Evolutionary conservation across 2,113 vertebrate species (phyloP).

Genomic region (Hippocampus guttulatus): DNA sequence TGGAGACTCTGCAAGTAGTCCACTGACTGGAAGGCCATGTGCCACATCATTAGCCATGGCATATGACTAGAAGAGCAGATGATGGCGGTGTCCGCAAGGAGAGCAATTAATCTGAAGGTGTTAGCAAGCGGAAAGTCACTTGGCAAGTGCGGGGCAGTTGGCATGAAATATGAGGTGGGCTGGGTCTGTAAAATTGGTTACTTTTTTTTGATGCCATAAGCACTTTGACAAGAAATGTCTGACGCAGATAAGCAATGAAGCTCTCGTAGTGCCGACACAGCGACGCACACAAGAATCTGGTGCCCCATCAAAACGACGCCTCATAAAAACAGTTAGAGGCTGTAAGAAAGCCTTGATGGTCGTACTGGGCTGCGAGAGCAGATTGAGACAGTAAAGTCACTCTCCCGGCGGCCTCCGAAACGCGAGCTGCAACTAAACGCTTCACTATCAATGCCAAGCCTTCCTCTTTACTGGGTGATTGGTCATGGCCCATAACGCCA

Average conservation of each 20-base stretch:
- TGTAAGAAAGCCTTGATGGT: slow-evolving; percentile 50
- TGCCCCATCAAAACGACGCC: slow-evolving; percentile 46
- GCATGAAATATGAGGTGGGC: slow-evolving; percentile 39
- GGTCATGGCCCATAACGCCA: slow-evolving; percentile 62
- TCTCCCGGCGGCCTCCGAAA: slow-evolving; percentile 36
- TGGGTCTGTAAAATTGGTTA: slow-evolving; percentile 42
- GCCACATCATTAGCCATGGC: slow-evolving; percentile 62
- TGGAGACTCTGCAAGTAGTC: slow-evolving; percentile 40
- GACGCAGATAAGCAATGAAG: slow-evolving; percentile 34
- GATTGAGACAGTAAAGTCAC: slow-evolving; percentile 64
- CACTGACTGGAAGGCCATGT: slow-evolving; percentile 45
- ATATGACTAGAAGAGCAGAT: slow-evolving; percentile 58
- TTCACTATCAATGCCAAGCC: slow-evolving; percentile 49
- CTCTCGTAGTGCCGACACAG: slow-evolving; percentile 11
- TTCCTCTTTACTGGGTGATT: slow-evolving; percentile 61
- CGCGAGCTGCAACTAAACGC: slow-evolving; percentile 52
- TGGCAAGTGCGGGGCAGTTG: slow-evolving; percentile 38
- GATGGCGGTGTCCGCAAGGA: slow-evolving; percentile 51
- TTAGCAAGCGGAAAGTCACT: slow-evolving; percentile 54
- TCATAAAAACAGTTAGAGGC: slow-evolving; percentile 58
- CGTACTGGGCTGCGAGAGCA: slow-evolving; percentile 52
- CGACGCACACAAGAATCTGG: slow-evolving; percentile 31
- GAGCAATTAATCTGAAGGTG: slow-evolving; percentile 58
- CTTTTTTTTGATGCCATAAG: slow-evolving; percentile 57
- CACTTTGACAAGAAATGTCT: slow-evolving; percentile 41